Base-by-base conservation (phyloP, 2,113 vertebrate genomes). In the Climacteris rufus region DNA sequence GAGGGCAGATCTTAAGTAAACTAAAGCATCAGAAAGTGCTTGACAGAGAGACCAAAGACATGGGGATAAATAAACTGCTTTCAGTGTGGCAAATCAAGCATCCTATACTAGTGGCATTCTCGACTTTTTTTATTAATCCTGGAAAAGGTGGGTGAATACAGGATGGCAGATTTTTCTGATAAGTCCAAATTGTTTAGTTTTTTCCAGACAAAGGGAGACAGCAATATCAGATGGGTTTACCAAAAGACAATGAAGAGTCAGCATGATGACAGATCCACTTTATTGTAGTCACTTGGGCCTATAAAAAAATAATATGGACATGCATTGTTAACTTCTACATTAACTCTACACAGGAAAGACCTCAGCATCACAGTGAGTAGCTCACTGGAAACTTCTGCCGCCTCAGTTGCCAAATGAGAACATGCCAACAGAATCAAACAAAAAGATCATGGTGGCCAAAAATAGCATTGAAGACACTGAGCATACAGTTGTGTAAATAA, bases 391-490 rank as follows among this genome's bases (percentile, higher is more conserved):
- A 95, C 23, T 92, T 93, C 63, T 94, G 79, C 54, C 83, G 54
- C 75, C 76, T 95, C 45, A 80, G 40, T 86, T 69, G 92, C 61
- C 66, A 22, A 79, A 92, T 56, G 72, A 87, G 60, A 89, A n/a
- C 12, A 13, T 68, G 78, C 94, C 92, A 95, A 90, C 40, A 93
- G 85, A 92, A 91, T 87, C 79, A 88, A 93, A 96, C 85, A 95
- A 86, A 94, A 92, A 90, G 10, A 30, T 92, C n/a, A n/a, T 33
- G 78, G 52, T 82, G 49, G 94, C 94, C 95, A 96, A 92, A 97
- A 95, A 93, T 77, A 97, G 37, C 92, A 85, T 9, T 72, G 83
- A 88, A 86, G 82, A 77, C 57, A 35, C 75, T 61, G 59, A 93
- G 42, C 49, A 57, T 90, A 64, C 44, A 79, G 63, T 93, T 90